These are phyloP conservation scores for Falco columbarius DNA, from an alignment of 2,797 vertebrate species.

Conservation along the genomic window DNA sequence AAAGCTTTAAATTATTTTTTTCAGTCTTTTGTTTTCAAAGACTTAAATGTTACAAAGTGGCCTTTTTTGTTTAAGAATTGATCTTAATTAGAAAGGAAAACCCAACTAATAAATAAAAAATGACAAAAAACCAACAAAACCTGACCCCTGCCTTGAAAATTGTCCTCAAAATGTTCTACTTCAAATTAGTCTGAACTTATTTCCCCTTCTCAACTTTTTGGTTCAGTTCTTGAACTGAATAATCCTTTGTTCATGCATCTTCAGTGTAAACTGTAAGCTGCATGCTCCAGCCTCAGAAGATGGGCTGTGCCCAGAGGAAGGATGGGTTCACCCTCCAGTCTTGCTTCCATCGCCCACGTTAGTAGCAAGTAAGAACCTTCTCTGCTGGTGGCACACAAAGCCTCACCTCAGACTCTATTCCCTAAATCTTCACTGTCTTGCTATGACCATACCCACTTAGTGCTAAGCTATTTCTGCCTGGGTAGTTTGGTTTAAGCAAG, in stretches of 20 bases:
- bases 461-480: background rate
- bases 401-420: background rate
- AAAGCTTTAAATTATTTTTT: constrained; percentile 22
- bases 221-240: background rate
- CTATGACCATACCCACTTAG: background rate
- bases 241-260: constrained; percentile 24
- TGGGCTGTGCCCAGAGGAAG: background rate
- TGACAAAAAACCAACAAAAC: background rate
- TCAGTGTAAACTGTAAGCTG: background rate
- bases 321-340: background rate
- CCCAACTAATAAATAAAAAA: constrained; percentile 28
- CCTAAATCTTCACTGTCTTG: background rate
- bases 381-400: background rate
- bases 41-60: constrained; percentile 1
- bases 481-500: background rate
- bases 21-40: constrained; percentile 36
- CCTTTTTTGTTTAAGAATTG: constrained; percentile 52
- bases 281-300: background rate
- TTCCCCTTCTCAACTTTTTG: background rate
- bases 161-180: background rate
- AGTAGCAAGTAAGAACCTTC: background rate
- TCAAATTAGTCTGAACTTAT: constrained; percentile 16
- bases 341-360: background rate
- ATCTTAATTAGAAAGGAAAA: constrained; percentile 49
- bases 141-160: constrained; percentile 1